Percentiles rank a stretch among this genome's conserved stretches.
These are phyloP conservation scores for Sitobion miscanthi DNA, from an alignment of 1,140 invertebrate genomes.

Conservation along the genomic window DNA sequence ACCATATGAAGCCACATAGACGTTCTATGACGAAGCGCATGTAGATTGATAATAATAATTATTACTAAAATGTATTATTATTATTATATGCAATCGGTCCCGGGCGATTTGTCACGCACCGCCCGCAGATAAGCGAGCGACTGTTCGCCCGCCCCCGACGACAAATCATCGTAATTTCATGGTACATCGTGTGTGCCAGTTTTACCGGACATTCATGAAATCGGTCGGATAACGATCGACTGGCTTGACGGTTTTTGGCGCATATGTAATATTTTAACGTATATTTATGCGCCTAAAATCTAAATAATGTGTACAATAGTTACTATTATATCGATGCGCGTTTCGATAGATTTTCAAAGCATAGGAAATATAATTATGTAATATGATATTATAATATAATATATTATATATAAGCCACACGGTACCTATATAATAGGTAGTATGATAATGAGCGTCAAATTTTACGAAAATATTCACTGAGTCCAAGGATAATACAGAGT, in stretches of 20 bases:
- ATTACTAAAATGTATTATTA: not conserved
- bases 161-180: slow-evolving; percentile 1
- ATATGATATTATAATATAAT: too few relatives aligned
- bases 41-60: not conserved
- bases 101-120: slow-evolving; percentile 9
- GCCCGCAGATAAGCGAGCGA: not conserved
- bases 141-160: not conserved
- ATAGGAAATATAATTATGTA: too few relatives aligned
- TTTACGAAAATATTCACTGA: too few relatives aligned
- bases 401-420: too few relatives aligned
- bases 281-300: not conserved
- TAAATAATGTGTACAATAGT: not conserved
- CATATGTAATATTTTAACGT: not conserved
- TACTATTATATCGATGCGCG: not conserved
- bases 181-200: not conserved
- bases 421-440: too few relatives aligned
- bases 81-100: not conserved
- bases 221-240: not conserved
- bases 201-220: not conserved
- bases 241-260: not conserved
- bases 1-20: not conserved
- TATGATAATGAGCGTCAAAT: too few relatives aligned
- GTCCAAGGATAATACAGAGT: too few relatives aligned
- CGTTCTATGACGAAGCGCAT: not conserved
- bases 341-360: not conserved